Percentiles rank a stretch among this genome's conserved stretches.
Conservation (phyloP, 2,797 vertebrate genomes). For the Anolis apletophallus region DNA sequence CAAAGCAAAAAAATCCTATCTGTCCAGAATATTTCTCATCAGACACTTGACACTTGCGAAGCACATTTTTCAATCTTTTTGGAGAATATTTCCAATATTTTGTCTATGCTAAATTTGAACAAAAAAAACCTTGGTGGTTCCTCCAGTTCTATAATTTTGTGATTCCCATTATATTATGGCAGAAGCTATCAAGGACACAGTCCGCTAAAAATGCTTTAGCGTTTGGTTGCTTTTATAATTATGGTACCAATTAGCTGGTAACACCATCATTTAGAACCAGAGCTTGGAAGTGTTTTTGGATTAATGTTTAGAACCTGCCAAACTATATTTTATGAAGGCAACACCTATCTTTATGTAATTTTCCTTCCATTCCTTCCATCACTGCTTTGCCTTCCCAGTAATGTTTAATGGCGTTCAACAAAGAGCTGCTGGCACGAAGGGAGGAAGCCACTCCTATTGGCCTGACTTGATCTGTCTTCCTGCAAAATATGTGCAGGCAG, state of each 20-base stretch:
- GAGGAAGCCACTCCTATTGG: conserved; percentile 69
- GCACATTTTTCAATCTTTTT: too few species aligned
- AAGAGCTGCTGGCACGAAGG: conserved; percentile 50
- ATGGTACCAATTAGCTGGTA: background rate
- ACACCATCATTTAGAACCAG: background rate
- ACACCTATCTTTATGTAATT: background rate
- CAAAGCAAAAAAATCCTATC: too few species aligned
- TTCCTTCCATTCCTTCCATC: conserved; percentile 2
- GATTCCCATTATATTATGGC: background rate
- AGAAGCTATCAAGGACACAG: background rate
- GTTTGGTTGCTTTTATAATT: background rate
- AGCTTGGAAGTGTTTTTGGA: background rate
- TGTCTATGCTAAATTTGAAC: too few species aligned
- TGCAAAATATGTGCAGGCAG: conserved; percentile 53
- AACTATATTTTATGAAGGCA: background rate
- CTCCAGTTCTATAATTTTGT: too few species aligned
- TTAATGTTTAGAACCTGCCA: background rate
- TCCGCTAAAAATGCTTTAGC: background rate
- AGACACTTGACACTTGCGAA: too few species aligned
- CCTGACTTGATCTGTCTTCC: conserved; percentile 62
- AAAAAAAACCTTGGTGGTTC: too few species aligned
- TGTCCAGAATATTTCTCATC: too few species aligned
- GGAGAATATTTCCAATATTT: too few species aligned
- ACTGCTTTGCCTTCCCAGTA: conserved; percentile 52
- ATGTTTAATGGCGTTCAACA: conserved; percentile 35